A percentile compares a stretch with the other conserved stretches of the same genome.
Evolutionary conservation across 2,888 invertebrate species (phyloP).

Genomic region (Ceriagrion tenellum): DNA sequence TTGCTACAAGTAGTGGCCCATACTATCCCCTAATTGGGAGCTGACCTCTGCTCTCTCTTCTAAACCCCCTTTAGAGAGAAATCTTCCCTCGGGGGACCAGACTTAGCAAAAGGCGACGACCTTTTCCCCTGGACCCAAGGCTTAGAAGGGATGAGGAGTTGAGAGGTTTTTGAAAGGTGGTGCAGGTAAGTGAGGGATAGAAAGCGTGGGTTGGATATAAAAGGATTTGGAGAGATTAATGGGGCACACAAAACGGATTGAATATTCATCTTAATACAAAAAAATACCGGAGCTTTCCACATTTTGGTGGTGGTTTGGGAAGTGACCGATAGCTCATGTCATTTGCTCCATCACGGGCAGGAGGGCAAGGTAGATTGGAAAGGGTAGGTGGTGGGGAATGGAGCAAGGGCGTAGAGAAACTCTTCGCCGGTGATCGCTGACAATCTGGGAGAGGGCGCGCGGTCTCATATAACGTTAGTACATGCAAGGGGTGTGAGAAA

Average conservation of each 20-base stretch:
- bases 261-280: not conserved
- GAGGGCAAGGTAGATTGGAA: no score
- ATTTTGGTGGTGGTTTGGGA: no score
- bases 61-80: not conserved
- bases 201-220: not conserved
- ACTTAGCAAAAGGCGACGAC: constrained; percentile 10
- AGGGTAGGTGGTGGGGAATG: no score
- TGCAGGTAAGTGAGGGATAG: not conserved
- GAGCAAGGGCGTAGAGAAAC: no score
- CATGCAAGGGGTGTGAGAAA: no score
- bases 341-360: no score
- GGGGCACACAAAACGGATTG: not conserved
- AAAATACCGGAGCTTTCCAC: no score
- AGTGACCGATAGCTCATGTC: no score
- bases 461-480: no score
- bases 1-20: not conserved
- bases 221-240: not conserved
- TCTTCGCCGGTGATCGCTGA: no score
- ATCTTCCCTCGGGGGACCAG: not conserved
- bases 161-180: not conserved
- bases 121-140: not conserved
- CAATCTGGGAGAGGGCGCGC: no score
- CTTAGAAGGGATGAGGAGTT: not conserved
- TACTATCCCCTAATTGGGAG: constrained; percentile 22
- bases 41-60: constrained; percentile 20